Conservation (phyloP, 2,888 invertebrate genomes). For the Caenorhabditis macrosperma region DNA sequence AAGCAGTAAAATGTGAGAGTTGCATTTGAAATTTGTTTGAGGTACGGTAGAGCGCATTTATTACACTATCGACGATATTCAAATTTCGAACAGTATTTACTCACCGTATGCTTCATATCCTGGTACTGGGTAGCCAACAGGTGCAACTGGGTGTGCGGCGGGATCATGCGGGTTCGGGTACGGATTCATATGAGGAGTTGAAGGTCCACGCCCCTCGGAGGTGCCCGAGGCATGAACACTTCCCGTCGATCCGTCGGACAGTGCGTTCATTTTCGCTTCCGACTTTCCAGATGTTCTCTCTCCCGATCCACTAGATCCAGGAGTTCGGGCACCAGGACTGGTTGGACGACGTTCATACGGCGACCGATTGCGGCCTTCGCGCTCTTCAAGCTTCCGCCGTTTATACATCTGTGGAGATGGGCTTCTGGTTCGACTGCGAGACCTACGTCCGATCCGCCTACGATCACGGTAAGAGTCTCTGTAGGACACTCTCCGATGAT, state of each 20-base stretch:
- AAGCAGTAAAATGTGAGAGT: not conserved
- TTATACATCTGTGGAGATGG: slow-evolving; percentile 17
- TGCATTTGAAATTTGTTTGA: not conserved
- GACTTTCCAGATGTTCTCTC: not conserved
- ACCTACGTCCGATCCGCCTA: slow-evolving; percentile 15
- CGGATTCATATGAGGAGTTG: not conserved
- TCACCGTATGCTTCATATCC: slow-evolving; percentile 25
- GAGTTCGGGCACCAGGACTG: not conserved
- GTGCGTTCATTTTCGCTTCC: not conserved
- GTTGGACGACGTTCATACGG: slow-evolving; percentile 18
- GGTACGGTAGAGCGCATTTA: not conserved
- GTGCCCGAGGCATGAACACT: not conserved
- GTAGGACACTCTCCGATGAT: not conserved
- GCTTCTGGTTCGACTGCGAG: slow-evolving; percentile 48
- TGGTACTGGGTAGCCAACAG: slow-evolving; percentile 1
- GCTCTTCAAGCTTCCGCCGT: slow-evolving; percentile 28
- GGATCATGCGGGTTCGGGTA: not conserved
- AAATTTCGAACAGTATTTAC: not conserved
- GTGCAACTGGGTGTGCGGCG: not conserved
- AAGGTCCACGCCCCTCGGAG: not conserved
- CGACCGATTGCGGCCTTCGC: slow-evolving; percentile 8
- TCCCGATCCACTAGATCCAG: not conserved
- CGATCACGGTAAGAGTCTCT: slow-evolving; percentile 43
- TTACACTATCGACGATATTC: not conserved
- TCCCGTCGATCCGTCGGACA: not conserved